These are phyloP conservation scores for Ctenicera cuprea DNA, from an alignment of 2,888 invertebrate genomes.

Conservation along the genomic window DNA sequence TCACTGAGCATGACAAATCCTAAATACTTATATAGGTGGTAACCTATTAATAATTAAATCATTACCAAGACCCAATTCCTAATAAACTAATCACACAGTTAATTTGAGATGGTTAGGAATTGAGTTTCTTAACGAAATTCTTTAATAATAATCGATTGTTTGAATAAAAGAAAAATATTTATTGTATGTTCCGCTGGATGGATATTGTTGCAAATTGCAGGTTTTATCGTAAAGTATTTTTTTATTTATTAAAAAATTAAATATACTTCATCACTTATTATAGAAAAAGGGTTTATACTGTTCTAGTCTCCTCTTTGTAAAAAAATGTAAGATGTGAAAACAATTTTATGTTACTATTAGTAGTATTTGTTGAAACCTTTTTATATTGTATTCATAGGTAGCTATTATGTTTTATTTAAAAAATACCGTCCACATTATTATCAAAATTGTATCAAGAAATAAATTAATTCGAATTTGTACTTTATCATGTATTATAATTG, in stretches of 20 bases:
- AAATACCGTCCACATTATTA: constrained; percentile 22
- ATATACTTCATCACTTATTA: not conserved
- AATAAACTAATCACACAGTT: not conserved
- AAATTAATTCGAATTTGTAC: too few species aligned
- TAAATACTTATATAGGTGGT: constrained; percentile 9
- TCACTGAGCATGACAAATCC: constrained; percentile 40
- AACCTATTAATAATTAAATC: constrained; percentile 13
- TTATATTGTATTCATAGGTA: constrained; percentile 12
- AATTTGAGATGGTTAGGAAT: not conserved
- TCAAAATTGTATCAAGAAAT: constrained; percentile 7
- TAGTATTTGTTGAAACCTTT: not conserved
- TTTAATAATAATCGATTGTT: not conserved
- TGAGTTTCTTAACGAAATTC: not conserved
- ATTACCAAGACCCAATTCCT: not conserved
- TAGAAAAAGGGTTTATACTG: constrained; percentile 16
- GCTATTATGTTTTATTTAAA: constrained; percentile 1
- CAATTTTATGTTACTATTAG: constrained; percentile 12
- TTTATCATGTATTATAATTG: not conserved
- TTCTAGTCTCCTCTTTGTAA: constrained; percentile 14
- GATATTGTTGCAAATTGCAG: not conserved
- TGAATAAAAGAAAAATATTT: not conserved
- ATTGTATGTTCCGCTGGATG: constrained; percentile 8
- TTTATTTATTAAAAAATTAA: not conserved
- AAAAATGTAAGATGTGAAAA: constrained; percentile 7
- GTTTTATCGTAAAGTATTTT: constrained; percentile 2